Evolutionary conservation across 2,113 vertebrate species (phyloP).

Genomic region (Aegotheles bennettii): DNA sequence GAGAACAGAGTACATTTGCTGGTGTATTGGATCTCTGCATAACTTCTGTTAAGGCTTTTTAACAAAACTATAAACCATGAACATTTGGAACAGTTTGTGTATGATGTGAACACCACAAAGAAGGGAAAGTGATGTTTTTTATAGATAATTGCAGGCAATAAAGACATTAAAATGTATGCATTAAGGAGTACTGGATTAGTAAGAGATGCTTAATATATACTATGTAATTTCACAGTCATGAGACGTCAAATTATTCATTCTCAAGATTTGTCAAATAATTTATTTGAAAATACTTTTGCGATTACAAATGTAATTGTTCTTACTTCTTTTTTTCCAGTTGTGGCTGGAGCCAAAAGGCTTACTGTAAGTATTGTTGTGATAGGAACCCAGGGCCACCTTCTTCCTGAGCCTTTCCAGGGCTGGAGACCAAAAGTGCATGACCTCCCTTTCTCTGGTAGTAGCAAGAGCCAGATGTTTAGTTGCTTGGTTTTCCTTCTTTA

Average conservation of each 20-base stretch:
- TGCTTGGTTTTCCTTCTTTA: background rate
- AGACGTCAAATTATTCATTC: background rate
- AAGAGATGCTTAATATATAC: background rate
- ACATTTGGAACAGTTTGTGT: background rate
- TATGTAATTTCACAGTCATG: background rate
- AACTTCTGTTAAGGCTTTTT: background rate
- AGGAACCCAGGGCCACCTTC: background rate
- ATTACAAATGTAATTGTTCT: background rate
- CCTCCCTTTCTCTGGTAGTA: background rate
- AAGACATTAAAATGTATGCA: background rate
- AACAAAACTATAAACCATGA: background rate
- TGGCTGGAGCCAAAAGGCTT: background rate
- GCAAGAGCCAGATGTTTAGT: background rate
- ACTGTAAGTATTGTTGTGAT: background rate
- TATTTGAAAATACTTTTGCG: background rate
- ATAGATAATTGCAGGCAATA: background rate
- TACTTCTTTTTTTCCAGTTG: background rate
- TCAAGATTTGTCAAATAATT: background rate
- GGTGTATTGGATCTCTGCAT: background rate
- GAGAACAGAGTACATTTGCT: background rate
- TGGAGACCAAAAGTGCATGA: background rate
- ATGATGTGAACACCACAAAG: background rate
- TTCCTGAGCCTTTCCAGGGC: constrained; percentile 2
- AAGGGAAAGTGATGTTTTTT: background rate
- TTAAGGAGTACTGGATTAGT: background rate